Base-by-base conservation (phyloP, 2,113 vertebrate genomes). In the Catharus bicknelli region DNA sequence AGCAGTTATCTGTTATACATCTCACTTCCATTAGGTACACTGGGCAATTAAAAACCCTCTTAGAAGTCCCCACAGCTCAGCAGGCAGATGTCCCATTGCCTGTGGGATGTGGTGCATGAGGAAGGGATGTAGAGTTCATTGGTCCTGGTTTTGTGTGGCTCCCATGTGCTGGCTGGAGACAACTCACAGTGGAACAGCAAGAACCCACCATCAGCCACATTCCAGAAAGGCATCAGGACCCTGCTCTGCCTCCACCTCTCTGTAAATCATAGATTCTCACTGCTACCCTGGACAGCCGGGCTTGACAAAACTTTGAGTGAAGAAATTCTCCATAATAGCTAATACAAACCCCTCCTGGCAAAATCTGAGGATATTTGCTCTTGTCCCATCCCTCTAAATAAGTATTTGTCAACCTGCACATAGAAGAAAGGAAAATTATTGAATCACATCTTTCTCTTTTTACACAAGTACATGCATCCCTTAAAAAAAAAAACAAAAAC, bases 391-490 rank as follows among this genome's bases (percentile, higher is more conserved):
- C 7, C 4, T 83, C 11, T 68, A 68, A 79, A 78, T 6, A 12
- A 2, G 16, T 15, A 2, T 2, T 17, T 50, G 2, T 6, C 17
- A 53, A 3, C 5, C 21, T 47, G 55, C 12, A 40, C 7, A 27
- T 7, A 26, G 6, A 36, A 18, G 7, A 51, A 80, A 77, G 15
- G 5, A 57, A 88, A 54, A 62, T 16, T 38, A 43, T 3, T 50
- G 7, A 7, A 51, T 8, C 3, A 22, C 2, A 27, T 42, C 4
- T 61, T 14, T 2, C 5, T 43, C 5, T 72, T 86, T 75, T 50
- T 25, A 48, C 12, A 38, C 3, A 4, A 4, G 16, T 26, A 30
- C 10, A 8, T 3, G 2, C 4, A 50, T 4, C 1, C 9, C 2
- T n/a, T 4, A 17, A 64, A 43, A 64, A 10, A 75, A 38, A 5